phyloP scores from a whole-genome alignment of 2,113 vertebrate genomes.

The Platysternon megacephalum region DNA sequence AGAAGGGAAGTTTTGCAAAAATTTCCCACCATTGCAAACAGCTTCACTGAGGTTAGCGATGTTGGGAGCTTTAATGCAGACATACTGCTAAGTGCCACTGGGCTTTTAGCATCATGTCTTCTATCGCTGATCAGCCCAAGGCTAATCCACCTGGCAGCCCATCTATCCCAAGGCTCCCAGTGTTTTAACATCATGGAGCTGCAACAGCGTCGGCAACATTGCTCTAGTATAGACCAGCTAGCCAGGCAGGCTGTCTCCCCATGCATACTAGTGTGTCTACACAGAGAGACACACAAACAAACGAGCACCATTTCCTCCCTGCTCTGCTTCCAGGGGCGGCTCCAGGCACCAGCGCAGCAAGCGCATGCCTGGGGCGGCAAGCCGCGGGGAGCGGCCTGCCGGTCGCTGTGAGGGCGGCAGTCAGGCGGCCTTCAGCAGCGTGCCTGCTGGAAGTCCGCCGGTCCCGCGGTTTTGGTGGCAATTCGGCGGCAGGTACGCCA shows the following conservation, averaged over 20 bases:
- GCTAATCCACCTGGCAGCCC: not conserved
- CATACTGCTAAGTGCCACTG: not conserved
- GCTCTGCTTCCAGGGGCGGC: not conserved
- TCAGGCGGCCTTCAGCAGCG: too few species aligned
- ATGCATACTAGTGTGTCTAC: too few species aligned
- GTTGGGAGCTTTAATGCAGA: not conserved
- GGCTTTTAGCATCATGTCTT: not conserved
- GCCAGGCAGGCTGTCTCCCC: not conserved
- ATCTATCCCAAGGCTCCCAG: not conserved
- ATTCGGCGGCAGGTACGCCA: too few species aligned
- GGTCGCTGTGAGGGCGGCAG: too few species aligned
- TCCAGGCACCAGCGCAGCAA: too few species aligned
- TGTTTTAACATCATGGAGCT: not conserved
- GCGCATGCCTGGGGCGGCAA: too few species aligned
- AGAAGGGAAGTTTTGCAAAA: not conserved
- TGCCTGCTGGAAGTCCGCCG: too few species aligned
- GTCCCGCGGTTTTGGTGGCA: too few species aligned
- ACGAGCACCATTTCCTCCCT: accelerated
- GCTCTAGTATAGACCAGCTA: not conserved
- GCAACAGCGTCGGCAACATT: not conserved
- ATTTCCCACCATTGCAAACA: not conserved
- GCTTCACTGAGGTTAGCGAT: not conserved
- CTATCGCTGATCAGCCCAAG: not conserved
- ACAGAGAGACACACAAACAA: not conserved
- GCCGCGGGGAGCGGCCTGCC: too few species aligned